A percentile compares a stretch with the other conserved stretches of the same genome.
These are phyloP conservation scores for Hirtodrosophila histrioides DNA, from an alignment of 2,888 invertebrate species.

Conservation along the genomic window DNA sequence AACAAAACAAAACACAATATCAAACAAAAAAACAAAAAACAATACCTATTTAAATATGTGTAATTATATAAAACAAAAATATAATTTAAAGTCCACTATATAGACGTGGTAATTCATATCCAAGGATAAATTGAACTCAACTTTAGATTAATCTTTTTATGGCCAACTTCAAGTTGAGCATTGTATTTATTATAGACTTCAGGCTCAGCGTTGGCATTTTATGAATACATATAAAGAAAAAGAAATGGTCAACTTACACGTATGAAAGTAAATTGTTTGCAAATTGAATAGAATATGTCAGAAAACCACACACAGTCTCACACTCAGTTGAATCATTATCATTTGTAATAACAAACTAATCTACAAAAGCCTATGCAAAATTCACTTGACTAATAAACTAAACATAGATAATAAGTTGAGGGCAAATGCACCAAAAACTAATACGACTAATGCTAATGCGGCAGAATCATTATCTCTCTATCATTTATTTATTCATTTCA, in stretches of 20 bases:
- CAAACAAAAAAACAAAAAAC: constrained; percentile 4
- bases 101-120: constrained; percentile 26
- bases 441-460: constrained; percentile 34
- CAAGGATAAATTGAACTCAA: constrained; percentile 50
- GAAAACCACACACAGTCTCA: constrained; percentile 12
- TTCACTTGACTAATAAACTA: constrained; percentile 66
- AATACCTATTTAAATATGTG: constrained; percentile 52
- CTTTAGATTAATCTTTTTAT: constrained; percentile 36
- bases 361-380: constrained; percentile 21
- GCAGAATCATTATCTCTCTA: constrained; percentile 18
- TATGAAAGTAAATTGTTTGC: constrained; percentile 1
- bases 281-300: constrained; percentile 15
- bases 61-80: constrained; percentile 44
- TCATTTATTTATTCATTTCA: not conserved
- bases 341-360: constrained; percentile 43
- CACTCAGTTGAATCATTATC: constrained; percentile 26
- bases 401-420: constrained; percentile 64
- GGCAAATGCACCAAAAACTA: constrained; percentile 34
- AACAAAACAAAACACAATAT: not conserved
- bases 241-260: constrained; percentile 2
- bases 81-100: constrained; percentile 23
- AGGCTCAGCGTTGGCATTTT: constrained; percentile 16
- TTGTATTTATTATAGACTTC: constrained; percentile 43
- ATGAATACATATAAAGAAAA: not conserved
- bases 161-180: constrained; percentile 49